Evolutionary conservation across 2,888 invertebrate genomes (phyloP).

Genomic region (Abrostola triplasia): DNA sequence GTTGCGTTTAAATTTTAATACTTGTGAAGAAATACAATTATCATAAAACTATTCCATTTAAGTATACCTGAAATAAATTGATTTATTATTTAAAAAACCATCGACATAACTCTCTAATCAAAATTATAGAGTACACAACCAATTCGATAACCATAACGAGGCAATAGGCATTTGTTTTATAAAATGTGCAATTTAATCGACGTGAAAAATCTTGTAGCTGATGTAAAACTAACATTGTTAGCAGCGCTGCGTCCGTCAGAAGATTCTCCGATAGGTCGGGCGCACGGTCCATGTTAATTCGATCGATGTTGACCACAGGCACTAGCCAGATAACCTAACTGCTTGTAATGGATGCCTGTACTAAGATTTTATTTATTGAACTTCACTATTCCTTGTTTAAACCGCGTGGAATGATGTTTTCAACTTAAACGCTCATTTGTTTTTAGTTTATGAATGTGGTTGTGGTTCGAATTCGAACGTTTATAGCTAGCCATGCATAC

Average conservation of each 20-base stretch:
- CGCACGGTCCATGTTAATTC: slow-evolving; percentile 72
- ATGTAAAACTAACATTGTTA: slow-evolving; percentile 45
- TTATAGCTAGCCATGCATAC: no score
- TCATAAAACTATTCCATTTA: no score
- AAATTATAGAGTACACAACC: background rate
- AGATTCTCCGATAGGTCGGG: slow-evolving; percentile 65
- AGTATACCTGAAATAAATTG: no score
- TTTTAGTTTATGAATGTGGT: background rate
- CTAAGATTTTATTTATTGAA: slow-evolving; percentile 27
- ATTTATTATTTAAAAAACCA: no score
- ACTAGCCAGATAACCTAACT: slow-evolving; percentile 42
- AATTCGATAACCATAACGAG: slow-evolving; percentile 10
- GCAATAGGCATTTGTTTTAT: slow-evolving; percentile 16
- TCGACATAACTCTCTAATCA: no score
- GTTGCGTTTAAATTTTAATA: no score
- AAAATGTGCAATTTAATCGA: slow-evolving; percentile 35
- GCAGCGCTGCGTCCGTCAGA: slow-evolving; percentile 32
- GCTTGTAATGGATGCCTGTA: slow-evolving; percentile 46
- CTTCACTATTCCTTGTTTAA: slow-evolving; percentile 1
- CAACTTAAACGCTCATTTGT: background rate
- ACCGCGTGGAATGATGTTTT: background rate
- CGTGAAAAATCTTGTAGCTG: slow-evolving; percentile 45
- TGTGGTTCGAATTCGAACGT: no score
- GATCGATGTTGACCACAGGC: slow-evolving; percentile 62
- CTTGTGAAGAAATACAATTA: no score